Evolutionary conservation across 2,888 invertebrate genomes (phyloP).

Genomic region (Entomobrya multifasciata): DNA sequence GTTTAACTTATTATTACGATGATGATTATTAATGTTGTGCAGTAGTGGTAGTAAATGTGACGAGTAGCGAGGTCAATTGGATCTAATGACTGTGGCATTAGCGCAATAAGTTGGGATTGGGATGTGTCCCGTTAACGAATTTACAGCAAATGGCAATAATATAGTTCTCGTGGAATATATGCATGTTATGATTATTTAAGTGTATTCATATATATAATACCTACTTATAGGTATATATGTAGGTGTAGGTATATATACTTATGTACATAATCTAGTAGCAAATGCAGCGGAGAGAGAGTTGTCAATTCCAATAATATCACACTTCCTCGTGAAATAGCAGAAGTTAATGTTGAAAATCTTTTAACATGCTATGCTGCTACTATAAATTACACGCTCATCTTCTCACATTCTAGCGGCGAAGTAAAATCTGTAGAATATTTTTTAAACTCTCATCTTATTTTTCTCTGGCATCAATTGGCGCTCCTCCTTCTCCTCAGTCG

Average conservation of each 20-base stretch:
- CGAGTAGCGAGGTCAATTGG: slow-evolving; percentile 57
- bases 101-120: not conserved
- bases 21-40: slow-evolving; percentile 15
- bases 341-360: slow-evolving; percentile 11
- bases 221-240: too few species aligned
- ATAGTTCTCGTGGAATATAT: too few species aligned
- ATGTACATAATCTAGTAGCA: too few species aligned
- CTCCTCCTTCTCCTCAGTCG: slow-evolving; percentile 33
- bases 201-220: too few species aligned
- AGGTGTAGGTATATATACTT: too few species aligned
- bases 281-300: slow-evolving; percentile 9
- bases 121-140: slow-evolving; percentile 49
- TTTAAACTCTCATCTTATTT: slow-evolving; percentile 31
- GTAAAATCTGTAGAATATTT: too few species aligned
- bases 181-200: too few species aligned
- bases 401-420: slow-evolving; percentile 24
- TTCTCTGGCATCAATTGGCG: slow-evolving; percentile 39
- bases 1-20: not conserved
- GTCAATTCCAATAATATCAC: slow-evolving; percentile 55
- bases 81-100: slow-evolving; percentile 54
- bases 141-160: not conserved
- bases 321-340: slow-evolving; percentile 27
- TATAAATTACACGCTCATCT: slow-evolving; percentile 33
- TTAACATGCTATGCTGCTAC: too few species aligned
- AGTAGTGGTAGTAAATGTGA: not conserved